A percentile compares a stretch with the other conserved stretches of the same genome.
phyloP scores from a whole-genome alignment of 2,113 vertebrate genomes.

The Vanacampus margaritifer region DNA sequence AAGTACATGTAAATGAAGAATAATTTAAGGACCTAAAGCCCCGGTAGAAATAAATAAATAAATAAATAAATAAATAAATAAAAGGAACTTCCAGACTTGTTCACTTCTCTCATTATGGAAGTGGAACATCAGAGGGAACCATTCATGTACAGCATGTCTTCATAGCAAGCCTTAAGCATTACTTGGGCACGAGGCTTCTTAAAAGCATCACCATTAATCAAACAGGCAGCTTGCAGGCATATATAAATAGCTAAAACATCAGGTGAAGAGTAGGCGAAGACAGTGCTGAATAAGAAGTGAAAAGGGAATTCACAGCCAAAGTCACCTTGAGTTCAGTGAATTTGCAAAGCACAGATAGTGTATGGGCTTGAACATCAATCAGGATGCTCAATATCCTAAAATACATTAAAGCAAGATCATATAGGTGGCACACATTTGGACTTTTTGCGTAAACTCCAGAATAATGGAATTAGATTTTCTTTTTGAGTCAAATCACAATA shows the following conservation, averaged over 20 bases:
- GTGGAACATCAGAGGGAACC: conserved; percentile 33
- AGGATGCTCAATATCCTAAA: background rate
- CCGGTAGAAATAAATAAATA: conserved; percentile 1
- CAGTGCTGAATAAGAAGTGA: conserved; percentile 20
- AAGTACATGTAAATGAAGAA: background rate
- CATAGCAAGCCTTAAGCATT: conserved; percentile 46
- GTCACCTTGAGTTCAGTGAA: conserved; percentile 63
- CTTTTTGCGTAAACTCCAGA: background rate
- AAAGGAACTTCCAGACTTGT: conserved; percentile 28
- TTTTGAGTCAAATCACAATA: background rate
- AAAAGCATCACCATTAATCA: conserved; percentile 63
- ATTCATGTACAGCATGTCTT: conserved; percentile 20
- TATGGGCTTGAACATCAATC: background rate
- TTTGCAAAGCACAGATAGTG: conserved; percentile 39
- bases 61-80: background rate
- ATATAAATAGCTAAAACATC: conserved; percentile 62
- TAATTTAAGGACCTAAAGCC: background rate
- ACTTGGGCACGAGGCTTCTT: conserved; percentile 35
- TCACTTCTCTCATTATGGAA: conserved; percentile 50
- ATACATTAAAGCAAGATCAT: background rate
- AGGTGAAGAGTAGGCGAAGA: conserved; percentile 13
- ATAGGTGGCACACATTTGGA: background rate
- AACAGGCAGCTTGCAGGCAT: conserved; percentile 54
- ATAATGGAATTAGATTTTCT: background rate
- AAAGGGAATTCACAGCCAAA: conserved; percentile 40